Conservation (phyloP, 2,888 invertebrate genomes). For the Melanophora roralis region DNA sequence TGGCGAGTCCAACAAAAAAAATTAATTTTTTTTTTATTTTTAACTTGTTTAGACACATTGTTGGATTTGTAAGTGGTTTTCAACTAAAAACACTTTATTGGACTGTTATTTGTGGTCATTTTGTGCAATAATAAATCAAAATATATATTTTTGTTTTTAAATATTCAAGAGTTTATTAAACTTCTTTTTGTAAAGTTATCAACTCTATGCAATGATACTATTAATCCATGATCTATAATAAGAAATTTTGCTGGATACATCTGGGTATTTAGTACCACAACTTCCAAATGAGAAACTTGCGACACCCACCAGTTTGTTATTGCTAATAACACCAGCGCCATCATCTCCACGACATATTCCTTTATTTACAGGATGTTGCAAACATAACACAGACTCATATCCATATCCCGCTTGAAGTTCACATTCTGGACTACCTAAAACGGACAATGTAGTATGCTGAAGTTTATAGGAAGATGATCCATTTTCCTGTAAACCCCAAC, state of each 20-base stretch:
- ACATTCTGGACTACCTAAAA: constrained; percentile 65
- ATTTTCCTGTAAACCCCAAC: constrained; percentile 70
- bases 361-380: constrained; percentile 66
- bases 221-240: constrained; percentile 70
- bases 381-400: constrained; percentile 69
- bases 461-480: constrained; percentile 68
- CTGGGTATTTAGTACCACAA: constrained; percentile 72
- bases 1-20: no score
- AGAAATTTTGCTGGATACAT: constrained; percentile 68
- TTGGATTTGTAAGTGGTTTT: no score
- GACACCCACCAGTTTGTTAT: constrained; percentile 67
- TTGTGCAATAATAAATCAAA: no score
- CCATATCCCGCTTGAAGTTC: constrained; percentile 69
- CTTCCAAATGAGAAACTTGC: constrained; percentile 70
- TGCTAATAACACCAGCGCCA: constrained; percentile 71
- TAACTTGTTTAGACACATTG: no score
- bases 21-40: no score
- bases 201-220: constrained; percentile 44
- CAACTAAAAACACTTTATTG: no score
- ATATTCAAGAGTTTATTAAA: background rate
- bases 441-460: constrained; percentile 68
- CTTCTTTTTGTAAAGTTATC: background rate
- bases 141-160: background rate
- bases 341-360: constrained; percentile 74
- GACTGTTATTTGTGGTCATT: no score